Evolutionary conservation across 2,113 vertebrate species (phyloP).

Genomic region (Urocolius indicus): DNA sequence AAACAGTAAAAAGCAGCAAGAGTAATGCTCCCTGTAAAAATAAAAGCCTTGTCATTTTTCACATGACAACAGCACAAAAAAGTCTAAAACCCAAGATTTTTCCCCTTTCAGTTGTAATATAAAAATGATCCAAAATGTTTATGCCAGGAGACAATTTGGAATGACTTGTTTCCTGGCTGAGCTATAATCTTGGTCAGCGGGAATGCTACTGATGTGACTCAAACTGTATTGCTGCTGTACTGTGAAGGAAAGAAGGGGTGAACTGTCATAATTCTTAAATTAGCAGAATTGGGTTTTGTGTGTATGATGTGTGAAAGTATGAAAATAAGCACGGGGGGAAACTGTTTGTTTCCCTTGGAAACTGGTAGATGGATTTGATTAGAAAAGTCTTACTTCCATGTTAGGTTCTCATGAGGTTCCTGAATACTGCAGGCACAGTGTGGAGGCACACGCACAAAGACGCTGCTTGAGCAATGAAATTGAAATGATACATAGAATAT

Average conservation of each 20-base stretch:
- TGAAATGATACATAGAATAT: not conserved
- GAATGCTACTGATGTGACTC: constrained; percentile 56
- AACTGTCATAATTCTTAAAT: constrained; percentile 58
- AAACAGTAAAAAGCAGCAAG: constrained; percentile 15
- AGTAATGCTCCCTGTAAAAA: constrained; percentile 24
- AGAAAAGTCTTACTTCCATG: not conserved
- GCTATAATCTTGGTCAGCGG: constrained; percentile 66
- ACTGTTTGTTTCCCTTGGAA: constrained; percentile 36
- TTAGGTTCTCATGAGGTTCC: not conserved
- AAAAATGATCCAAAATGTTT: constrained; percentile 66
- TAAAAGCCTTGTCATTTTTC: constrained; percentile 27
- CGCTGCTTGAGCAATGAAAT: not conserved
- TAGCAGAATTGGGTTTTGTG: not conserved
- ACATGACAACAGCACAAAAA: constrained; percentile 45
- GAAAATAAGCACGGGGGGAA: not conserved
- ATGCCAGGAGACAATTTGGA: constrained; percentile 63
- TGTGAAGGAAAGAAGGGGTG: constrained; percentile 36
- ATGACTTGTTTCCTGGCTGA: constrained; percentile 66
- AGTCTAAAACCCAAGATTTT: constrained; percentile 11
- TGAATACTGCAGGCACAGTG: not conserved
- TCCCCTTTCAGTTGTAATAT: constrained; percentile 7
- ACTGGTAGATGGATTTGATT: not conserved
- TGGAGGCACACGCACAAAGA: not conserved
- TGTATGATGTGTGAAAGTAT: not conserved
- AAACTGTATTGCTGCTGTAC: constrained; percentile 7